Evolutionary conservation across 2,113 vertebrate genomes (phyloP).

Genomic region (Hippoglossus stenolepis): DNA sequence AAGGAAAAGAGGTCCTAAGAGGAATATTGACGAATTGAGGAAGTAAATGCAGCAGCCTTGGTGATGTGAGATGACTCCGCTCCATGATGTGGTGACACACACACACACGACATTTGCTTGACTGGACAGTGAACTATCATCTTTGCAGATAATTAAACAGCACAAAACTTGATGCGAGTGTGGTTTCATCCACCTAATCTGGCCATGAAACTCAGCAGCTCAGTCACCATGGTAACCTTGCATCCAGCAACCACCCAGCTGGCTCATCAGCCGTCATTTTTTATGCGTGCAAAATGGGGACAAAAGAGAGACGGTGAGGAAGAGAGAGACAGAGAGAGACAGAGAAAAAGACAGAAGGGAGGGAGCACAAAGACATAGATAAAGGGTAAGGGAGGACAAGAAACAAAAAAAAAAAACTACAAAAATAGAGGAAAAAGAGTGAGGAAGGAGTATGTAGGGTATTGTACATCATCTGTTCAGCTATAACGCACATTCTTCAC

Average conservation of each 20-base stretch:
- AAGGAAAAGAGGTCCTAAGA: conserved; percentile 28
- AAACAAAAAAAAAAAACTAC: neutral
- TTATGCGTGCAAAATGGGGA: conserved; percentile 19
- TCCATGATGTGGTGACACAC: conserved; percentile 14
- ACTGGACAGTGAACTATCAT: neutral
- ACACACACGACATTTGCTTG: neutral
- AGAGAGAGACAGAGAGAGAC: neutral
- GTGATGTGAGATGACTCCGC: conserved; percentile 19
- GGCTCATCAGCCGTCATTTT: conserved; percentile 38
- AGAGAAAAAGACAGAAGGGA: neutral
- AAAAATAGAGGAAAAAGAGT: conserved; percentile 1
- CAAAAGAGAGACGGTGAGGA: neutral
- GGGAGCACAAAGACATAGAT: conserved; percentile 4
- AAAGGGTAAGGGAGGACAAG: conserved; percentile 3
- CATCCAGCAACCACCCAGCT: conserved; percentile 43
- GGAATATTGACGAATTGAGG: conserved; percentile 34
- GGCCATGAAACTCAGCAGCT: conserved; percentile 46
- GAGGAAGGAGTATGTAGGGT: neutral
- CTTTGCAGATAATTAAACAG: conserved; percentile 6
- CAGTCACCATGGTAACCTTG: conserved; percentile 67
- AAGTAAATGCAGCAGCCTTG: conserved; percentile 8
- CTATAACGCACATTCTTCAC: conserved; percentile 8
- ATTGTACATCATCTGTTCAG: conserved; percentile 18
- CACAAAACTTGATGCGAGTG: conserved; percentile 3
- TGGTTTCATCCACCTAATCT: conserved; percentile 38